Evolutionary conservation across 1,140 invertebrate genomes (phyloP).

Genomic region (Drosophila chauvacae): DNA sequence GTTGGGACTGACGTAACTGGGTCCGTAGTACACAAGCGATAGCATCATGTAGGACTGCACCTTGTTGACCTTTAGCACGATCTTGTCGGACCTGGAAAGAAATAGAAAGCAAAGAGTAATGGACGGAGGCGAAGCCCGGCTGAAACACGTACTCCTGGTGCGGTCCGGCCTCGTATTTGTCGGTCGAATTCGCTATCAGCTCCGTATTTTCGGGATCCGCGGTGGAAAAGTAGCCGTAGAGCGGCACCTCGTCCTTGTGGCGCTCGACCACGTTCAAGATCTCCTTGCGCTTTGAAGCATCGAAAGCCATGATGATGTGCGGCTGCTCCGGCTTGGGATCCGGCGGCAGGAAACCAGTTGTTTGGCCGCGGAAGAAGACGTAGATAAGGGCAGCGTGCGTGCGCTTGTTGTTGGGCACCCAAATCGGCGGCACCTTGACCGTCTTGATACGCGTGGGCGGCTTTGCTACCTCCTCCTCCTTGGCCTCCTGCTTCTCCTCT

Average conservation of each 20-base stretch:
- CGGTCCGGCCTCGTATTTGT: slow-evolving; percentile 84
- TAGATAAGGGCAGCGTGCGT: slow-evolving; percentile 87
- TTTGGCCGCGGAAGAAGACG: slow-evolving; percentile 86
- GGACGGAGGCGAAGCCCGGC: too few species aligned
- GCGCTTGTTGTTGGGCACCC: slow-evolving; percentile 86
- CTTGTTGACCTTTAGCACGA: slow-evolving; percentile 87
- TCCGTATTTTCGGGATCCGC: slow-evolving; percentile 85
- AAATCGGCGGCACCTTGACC: slow-evolving; percentile 85
- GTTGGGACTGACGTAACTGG: slow-evolving; percentile 87
- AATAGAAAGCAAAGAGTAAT: background rate
- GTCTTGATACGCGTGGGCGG: slow-evolving; percentile 57
- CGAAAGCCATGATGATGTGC: slow-evolving; percentile 87
- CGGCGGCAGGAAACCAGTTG: slow-evolving; percentile 85
- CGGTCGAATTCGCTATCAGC: slow-evolving; percentile 85
- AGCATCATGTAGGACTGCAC: slow-evolving; percentile 84
- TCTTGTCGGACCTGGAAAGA: slow-evolving; percentile 86
- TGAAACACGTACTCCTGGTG: slow-evolving; percentile 22
- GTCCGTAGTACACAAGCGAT: slow-evolving; percentile 85
- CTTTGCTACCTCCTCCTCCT: slow-evolving; percentile 51
- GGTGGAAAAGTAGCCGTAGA: slow-evolving; percentile 87
- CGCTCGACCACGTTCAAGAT: slow-evolving; percentile 85
- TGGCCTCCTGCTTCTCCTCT: slow-evolving; percentile 51
- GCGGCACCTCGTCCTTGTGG: slow-evolving; percentile 85
- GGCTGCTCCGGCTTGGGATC: slow-evolving; percentile 86
- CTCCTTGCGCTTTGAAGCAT: slow-evolving; percentile 87